Base-by-base conservation (phyloP, 2,113 vertebrate genomes). In the Camelus bactrianus region DNA sequence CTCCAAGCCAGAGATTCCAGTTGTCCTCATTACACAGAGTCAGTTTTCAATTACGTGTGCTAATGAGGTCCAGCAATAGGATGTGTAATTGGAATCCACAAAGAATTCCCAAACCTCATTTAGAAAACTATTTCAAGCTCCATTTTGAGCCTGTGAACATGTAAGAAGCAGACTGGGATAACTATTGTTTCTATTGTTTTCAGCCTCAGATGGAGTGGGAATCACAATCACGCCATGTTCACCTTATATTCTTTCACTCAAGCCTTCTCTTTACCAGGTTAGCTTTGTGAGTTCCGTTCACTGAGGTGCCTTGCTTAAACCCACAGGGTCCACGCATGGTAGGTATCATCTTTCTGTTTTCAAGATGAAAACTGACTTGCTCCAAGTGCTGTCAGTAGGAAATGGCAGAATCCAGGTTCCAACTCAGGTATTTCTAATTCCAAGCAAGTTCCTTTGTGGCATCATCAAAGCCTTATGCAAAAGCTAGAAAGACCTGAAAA, bases 21-120 rank as follows among this genome's bases (percentile, higher is more conserved):
- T 52, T 88, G 90, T 93, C 97, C 75, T 95, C 75, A 81, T 84
- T 93, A 93, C n/a, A 35, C 72, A 90, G 64, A 93, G 80, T 62
- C 92, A 58, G 96, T 97, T 97, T 97, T 90, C 95, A 97, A 97
- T 95, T 92, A 88, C 0, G 11, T 92, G 90, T 60, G 48, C 94
- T 96, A 96, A 98, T 95, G 92, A 98, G 96, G 93, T 93, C 90
- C 96, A 97, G 73, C 92, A 72, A 91, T 19, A 67, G 94, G 96
- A 75, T 94, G 94, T 42, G 86, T 96, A 90, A 96, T 77, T 97
- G 96, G 95, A 97, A 95, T 93, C 94, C 83, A 90, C 91, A 90
- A 93, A 95, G 83, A 97, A 96, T 90, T 96, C 89, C 96, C 97
- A 72, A 91, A 93, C 92, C 92, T 96, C 95, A 96, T 96, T 96